phyloP scores from a whole-genome alignment of 2,888 invertebrate genomes.

The Carabus problematicus region DNA sequence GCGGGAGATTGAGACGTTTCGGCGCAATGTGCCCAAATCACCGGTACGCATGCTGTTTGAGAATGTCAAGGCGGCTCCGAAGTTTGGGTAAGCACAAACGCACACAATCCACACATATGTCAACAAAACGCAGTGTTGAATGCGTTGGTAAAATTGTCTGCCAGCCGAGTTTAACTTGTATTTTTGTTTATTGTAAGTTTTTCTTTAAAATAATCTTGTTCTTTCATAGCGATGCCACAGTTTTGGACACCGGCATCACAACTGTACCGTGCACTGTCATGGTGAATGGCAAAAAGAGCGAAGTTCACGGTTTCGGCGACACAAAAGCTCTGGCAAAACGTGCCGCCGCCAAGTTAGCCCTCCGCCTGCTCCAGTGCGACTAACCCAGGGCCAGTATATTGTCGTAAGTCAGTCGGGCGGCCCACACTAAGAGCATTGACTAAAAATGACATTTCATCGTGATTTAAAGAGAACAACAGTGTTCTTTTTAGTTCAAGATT shows the following conservation, averaged over 20 bases:
- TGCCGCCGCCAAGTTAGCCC: constrained; percentile 80
- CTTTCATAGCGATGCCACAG: constrained; percentile 49
- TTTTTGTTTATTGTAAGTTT: background rate
- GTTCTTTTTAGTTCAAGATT: constrained; percentile 11
- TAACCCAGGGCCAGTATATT: too few species aligned
- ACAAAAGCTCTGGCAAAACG: constrained; percentile 76
- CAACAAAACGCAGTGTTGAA: background rate
- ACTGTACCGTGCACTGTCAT: constrained; percentile 71
- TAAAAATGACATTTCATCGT: too few species aligned
- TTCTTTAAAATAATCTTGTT: constrained; percentile 30
- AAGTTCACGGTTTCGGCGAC: constrained; percentile 73
- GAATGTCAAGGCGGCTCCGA: constrained; percentile 76
- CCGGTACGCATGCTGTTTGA: constrained; percentile 89
- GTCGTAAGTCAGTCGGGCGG: too few species aligned
- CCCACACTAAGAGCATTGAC: too few species aligned
- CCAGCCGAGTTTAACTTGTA: background rate
- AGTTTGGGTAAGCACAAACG: constrained; percentile 73
- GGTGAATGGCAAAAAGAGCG: constrained; percentile 64
- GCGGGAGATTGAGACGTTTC: constrained; percentile 84
- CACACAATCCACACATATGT: constrained; percentile 1
- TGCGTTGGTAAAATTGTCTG: background rate
- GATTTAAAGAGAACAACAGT: background rate
- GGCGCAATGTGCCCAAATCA: constrained; percentile 84
- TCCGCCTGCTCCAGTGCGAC: constrained; percentile 60
- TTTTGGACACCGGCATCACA: constrained; percentile 53